Percentiles rank a stretch among this genome's conserved stretches.
phyloP scores from a whole-genome alignment of 2,797 vertebrate genomes.

The Kryptolebias ocellatus region DNA sequence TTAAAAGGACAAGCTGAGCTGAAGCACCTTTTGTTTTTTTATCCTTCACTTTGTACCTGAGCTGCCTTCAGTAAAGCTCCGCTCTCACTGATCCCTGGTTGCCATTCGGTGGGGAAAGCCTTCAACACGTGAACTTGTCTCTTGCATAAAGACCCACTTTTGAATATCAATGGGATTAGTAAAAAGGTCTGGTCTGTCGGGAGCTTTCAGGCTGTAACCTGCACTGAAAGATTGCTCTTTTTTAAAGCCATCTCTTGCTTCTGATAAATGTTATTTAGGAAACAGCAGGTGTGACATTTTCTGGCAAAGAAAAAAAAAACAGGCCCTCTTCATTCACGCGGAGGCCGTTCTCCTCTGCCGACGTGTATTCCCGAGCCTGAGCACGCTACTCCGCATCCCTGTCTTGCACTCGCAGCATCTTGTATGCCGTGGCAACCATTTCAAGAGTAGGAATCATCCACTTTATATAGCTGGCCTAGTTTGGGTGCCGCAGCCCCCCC shows the following conservation, averaged over 20 bases:
- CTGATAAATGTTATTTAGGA: constrained; percentile 75
- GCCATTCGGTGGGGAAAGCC: constrained; percentile 18
- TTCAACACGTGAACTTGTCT: constrained; percentile 26
- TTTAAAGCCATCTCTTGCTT: constrained; percentile 60
- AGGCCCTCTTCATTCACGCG: neutral
- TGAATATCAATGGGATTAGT: constrained; percentile 64
- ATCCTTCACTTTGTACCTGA: constrained; percentile 30
- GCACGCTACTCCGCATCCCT: neutral
- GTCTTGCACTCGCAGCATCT: constrained; percentile 51
- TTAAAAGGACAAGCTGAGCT: constrained; percentile 24
- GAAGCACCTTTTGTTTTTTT: constrained; percentile 3
- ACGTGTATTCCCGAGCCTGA: constrained; percentile 46
- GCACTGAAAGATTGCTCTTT: constrained; percentile 61
- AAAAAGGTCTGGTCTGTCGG: constrained; percentile 72
- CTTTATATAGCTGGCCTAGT: constrained; percentile 78
- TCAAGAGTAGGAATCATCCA: constrained; percentile 69
- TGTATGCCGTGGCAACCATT: constrained; percentile 66
- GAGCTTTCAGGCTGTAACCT: constrained; percentile 57
- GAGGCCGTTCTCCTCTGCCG: constrained; percentile 27
- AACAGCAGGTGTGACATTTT: constrained; percentile 76
- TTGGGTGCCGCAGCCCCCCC: constrained; percentile 56
- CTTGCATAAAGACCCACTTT: constrained; percentile 7
- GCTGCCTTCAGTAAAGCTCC: constrained; percentile 20
- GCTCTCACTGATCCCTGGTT: constrained; percentile 54
- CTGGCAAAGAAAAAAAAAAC: constrained; percentile 17